Conservation (phyloP, 2,797 vertebrate species). For the Liasis olivaceus region DNA sequence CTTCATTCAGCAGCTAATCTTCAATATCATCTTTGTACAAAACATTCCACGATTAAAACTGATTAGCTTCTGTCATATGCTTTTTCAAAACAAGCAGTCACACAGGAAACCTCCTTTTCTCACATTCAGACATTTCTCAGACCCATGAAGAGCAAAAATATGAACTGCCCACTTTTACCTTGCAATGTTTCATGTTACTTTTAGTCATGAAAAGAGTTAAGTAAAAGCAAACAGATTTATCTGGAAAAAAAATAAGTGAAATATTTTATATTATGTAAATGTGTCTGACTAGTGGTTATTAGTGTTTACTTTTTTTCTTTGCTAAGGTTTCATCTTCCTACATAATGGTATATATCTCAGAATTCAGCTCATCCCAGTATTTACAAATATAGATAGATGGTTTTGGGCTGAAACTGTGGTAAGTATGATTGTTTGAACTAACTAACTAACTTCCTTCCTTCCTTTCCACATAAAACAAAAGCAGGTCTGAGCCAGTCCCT, state of each 20-base stretch:
- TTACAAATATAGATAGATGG: slow-evolving; percentile 58
- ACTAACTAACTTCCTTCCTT: neutral
- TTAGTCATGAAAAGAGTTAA: neutral
- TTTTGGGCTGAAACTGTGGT: slow-evolving; percentile 46
- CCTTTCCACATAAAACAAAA: neutral
- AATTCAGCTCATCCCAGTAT: slow-evolving; percentile 45
- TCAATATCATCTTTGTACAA: neutral
- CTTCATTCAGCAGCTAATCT: neutral
- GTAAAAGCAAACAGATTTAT: neutral
- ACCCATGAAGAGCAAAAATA: neutral
- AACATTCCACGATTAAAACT: neutral
- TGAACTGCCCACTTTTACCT: neutral
- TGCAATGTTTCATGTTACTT: neutral
- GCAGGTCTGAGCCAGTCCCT: neutral
- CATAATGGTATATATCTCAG: slow-evolving; percentile 55
- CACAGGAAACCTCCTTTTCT: neutral
- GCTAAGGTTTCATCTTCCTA: slow-evolving; percentile 57
- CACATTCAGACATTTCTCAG: neutral
- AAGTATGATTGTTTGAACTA: slow-evolving; percentile 36
- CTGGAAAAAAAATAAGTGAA: neutral
- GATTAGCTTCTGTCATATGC: neutral
- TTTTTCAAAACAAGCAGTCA: neutral
- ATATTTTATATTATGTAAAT: neutral
- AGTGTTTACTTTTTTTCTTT: slow-evolving; percentile 34
- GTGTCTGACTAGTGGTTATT: neutral